Percentiles rank a stretch among this genome's conserved stretches.
These are phyloP conservation scores for Xiphophorus maculatus DNA, from an alignment of 2,113 vertebrate species.

Conservation along the genomic window DNA sequence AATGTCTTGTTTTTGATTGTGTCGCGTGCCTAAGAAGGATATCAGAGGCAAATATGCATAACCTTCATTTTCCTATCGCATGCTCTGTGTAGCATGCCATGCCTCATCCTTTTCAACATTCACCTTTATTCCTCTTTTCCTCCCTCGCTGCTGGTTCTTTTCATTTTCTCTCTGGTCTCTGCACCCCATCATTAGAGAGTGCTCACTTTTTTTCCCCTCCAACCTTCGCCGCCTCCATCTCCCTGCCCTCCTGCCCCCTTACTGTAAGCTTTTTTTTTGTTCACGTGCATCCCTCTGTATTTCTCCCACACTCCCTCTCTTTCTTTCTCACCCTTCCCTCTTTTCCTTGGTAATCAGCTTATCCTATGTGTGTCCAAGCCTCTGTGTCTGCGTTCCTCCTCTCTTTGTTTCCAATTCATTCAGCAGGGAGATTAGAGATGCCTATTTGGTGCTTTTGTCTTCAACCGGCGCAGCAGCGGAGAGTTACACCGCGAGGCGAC, in stretches of 20 bases:
- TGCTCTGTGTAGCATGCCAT: conserved; percentile 38
- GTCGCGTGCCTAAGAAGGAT: conserved; percentile 50
- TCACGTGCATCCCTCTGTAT: conserved; percentile 46
- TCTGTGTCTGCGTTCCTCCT: conserved; percentile 74
- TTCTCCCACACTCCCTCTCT: conserved; percentile 50
- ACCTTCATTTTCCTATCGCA: conserved; percentile 55
- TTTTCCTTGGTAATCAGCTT: conserved; percentile 78
- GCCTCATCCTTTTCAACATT: conserved; percentile 38
- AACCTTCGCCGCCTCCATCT: conserved; percentile 30
- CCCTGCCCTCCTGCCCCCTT: conserved; percentile 33
- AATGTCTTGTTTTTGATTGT: conserved; percentile 62
- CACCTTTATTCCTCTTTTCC: conserved; percentile 28
- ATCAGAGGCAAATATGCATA: conserved; percentile 56
- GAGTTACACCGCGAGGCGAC: conserved; percentile 49
- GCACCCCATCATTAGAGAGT: conserved; percentile 57
- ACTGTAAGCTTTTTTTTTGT: conserved; percentile 61
- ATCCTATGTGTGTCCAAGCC: conserved; percentile 79
- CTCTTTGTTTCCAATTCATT: conserved; percentile 80
- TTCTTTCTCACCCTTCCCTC: conserved; percentile 47
- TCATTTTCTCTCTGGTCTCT: conserved; percentile 53
- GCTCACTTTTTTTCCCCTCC: conserved; percentile 6
- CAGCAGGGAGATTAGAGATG: conserved; percentile 82
- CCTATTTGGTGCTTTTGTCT: conserved; percentile 81
- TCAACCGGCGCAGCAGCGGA: conserved; percentile 39
- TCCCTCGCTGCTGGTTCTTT: conserved; percentile 38